These are phyloP conservation scores for Python bivittatus DNA, from an alignment of 2,113 vertebrate genomes.

Conservation along the genomic window DNA sequence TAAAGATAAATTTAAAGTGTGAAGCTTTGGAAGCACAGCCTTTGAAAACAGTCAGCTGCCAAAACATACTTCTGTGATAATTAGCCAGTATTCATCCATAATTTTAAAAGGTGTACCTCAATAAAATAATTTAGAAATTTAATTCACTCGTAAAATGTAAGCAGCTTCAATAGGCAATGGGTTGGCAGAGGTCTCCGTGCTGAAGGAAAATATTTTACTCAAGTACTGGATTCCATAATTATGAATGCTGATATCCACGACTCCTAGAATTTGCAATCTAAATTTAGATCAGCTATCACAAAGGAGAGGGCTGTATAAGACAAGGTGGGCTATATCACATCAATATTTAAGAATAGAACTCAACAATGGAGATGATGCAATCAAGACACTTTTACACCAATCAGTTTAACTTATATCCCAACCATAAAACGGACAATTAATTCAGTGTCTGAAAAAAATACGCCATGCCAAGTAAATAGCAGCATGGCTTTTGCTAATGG, in stretches of 20 bases:
- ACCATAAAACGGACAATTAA: not conserved
- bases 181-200: slow-evolving; percentile 33
- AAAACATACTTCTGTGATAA: slow-evolving; percentile 66
- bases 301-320: not conserved
- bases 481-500: not conserved
- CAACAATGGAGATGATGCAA: not conserved
- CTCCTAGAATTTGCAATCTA: not conserved
- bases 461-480: not conserved
- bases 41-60: slow-evolving; percentile 68
- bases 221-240: not conserved
- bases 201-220: slow-evolving; percentile 28
- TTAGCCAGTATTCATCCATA: slow-evolving; percentile 66
- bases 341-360: not conserved
- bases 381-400: not conserved
- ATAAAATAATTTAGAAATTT: slow-evolving; percentile 35
- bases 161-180: slow-evolving; percentile 14
- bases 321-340: not conserved
- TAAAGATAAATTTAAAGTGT: slow-evolving; percentile 80
- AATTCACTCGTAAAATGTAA: slow-evolving; percentile 34
- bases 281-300: not conserved
- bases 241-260: not conserved
- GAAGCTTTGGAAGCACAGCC: slow-evolving; percentile 65
- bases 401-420: not conserved
- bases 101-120: slow-evolving; percentile 44
- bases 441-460: not conserved